A percentile compares a stretch with the other conserved stretches of the same genome.
These are phyloP conservation scores for Pseudoips prasinana DNA, from an alignment of 2,888 invertebrate genomes.

Conservation along the genomic window DNA sequence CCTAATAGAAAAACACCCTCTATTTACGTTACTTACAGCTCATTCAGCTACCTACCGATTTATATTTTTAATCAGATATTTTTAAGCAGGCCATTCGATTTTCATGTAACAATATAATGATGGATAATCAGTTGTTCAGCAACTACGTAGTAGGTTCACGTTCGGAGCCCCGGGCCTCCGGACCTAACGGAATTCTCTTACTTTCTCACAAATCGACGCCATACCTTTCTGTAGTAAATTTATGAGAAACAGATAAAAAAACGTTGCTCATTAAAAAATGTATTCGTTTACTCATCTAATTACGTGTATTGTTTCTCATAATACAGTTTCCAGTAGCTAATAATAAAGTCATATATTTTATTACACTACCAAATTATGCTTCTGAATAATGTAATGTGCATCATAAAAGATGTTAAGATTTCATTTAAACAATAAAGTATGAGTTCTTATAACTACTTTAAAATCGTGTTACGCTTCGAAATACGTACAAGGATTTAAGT, in stretches of 20 bases:
- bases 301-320: slow-evolving; percentile 3
- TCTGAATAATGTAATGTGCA: slow-evolving; percentile 28
- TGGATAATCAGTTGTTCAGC: slow-evolving; percentile 35
- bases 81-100: slow-evolving; percentile 25
- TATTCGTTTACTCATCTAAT: slow-evolving; percentile 14
- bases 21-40: no score
- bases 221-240: no score
- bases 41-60: no score
- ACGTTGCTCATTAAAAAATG: no score
- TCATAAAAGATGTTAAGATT: slow-evolving; percentile 14
- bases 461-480: no score
- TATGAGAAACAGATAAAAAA: no score
- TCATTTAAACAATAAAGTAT: slow-evolving; percentile 6
- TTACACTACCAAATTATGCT: no score
- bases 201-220: slow-evolving; percentile 19
- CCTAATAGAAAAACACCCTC: no score
- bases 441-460: slow-evolving; percentile 8
- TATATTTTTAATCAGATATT: slow-evolving; percentile 10
- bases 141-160: slow-evolving; percentile 10
- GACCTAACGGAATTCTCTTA: slow-evolving; percentile 32
- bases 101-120: slow-evolving; percentile 35
- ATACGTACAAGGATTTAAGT: no score
- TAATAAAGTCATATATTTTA: slow-evolving; percentile 26
- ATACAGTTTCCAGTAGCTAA: slow-evolving; percentile 16
- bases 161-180: slow-evolving; percentile 21